These are phyloP conservation scores for Microplitis demolitor DNA, from an alignment of 1,140 invertebrate species.

Conservation along the genomic window DNA sequence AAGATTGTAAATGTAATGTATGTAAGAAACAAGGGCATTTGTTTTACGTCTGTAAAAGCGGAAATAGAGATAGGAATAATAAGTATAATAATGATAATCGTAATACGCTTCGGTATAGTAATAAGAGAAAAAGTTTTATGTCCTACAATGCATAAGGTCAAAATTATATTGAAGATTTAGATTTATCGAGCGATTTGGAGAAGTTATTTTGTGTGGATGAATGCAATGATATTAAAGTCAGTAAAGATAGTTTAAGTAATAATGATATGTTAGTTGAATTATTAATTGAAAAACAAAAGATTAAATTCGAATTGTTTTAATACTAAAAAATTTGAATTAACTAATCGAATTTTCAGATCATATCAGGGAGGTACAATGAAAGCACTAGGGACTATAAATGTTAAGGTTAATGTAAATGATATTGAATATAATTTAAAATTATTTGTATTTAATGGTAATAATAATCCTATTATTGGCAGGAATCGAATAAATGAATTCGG, in stretches of 20 bases:
- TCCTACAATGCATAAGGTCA: not conserved
- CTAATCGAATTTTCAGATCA: slow-evolving; percentile 12
- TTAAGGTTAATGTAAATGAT: not conserved
- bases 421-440: not conserved
- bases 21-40: slow-evolving; percentile 20
- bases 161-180: not conserved
- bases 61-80: slow-evolving; percentile 1
- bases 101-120: not conserved
- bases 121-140: not conserved
- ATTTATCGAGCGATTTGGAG: slow-evolving; percentile 6
- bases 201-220: not conserved
- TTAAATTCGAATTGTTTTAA: slow-evolving; percentile 10
- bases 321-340: not conserved
- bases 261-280: slow-evolving; percentile 5
- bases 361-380: slow-evolving; percentile 11
- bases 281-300: not conserved
- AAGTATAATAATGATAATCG: not conserved
- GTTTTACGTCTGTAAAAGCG: slow-evolving; percentile 6
- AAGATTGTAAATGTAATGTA: slow-evolving; percentile 10
- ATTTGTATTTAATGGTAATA: slow-evolving; percentile 16
- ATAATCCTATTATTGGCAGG: slow-evolving; percentile 17
- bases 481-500: slow-evolving; percentile 1
- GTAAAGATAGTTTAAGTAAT: not conserved
- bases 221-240: not conserved
- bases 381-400: slow-evolving; percentile 8